These are phyloP conservation scores for Calyptommatus sinebrachiatus DNA, from an alignment of 2,113 vertebrate species.

Conservation along the genomic window DNA sequence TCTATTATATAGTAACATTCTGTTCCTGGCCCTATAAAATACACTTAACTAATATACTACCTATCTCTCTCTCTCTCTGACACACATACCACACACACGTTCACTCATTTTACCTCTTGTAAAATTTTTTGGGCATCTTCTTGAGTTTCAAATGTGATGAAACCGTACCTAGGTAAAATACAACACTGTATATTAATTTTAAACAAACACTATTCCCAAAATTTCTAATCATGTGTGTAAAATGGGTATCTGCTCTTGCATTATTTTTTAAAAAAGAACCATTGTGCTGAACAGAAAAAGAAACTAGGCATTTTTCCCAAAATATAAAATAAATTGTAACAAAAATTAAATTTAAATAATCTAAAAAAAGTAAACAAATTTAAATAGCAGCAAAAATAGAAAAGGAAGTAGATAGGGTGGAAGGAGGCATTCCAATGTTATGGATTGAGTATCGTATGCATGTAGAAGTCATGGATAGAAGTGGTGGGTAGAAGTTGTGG, in stretches of 20 bases:
- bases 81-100: not conserved
- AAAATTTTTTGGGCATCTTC: constrained; percentile 87
- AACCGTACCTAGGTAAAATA: constrained; percentile 82
- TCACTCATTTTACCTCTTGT: constrained; percentile 73
- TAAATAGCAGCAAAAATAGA: no score
- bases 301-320: not conserved
- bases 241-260: not conserved
- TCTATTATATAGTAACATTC: not conserved
- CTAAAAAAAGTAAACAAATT: no score
- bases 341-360: no score
- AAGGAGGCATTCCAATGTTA: no score
- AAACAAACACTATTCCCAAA: not conserved
- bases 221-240: not conserved
- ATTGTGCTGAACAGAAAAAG: not conserved
- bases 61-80: not conserved
- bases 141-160: constrained; percentile 85
- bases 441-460: no score
- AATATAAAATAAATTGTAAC: no score
- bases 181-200: not conserved
- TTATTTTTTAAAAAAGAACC: not conserved
- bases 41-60: accelerated
- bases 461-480: no score
- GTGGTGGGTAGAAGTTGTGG: no score
- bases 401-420: no score
- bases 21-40: not conserved